These are phyloP conservation scores for Solen grandis DNA, from an alignment of 1,140 invertebrate species.

Conservation along the genomic window DNA sequence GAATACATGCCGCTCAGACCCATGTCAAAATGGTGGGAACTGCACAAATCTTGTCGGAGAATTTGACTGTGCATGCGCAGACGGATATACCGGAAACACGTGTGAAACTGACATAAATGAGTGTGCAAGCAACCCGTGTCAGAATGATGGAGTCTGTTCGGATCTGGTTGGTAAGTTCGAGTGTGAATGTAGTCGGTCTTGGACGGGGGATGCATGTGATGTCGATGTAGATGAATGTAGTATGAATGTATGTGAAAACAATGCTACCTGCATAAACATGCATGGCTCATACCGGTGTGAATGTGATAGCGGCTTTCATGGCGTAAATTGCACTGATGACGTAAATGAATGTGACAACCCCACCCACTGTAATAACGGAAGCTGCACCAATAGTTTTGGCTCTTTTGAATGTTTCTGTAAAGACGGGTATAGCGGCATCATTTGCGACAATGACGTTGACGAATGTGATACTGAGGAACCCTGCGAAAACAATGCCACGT, in stretches of 20 bases:
- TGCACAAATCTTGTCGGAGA: constrained; percentile 88
- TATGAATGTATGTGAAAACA: constrained; percentile 31
- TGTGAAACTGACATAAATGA: constrained; percentile 86
- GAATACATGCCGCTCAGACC: constrained; percentile 70
- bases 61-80: constrained; percentile 82
- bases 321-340: constrained; percentile 12
- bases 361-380: background rate
- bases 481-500: constrained; percentile 39
- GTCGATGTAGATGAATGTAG: constrained; percentile 78
- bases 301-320: constrained; percentile 41
- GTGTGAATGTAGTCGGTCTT: constrained; percentile 93
- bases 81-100: constrained; percentile 94
- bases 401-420: constrained; percentile 20
- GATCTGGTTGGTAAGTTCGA: constrained; percentile 98
- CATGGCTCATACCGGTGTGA: constrained; percentile 33
- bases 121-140: constrained; percentile 83
- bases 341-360: constrained; percentile 19
- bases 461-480: constrained; percentile 30
- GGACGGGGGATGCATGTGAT: constrained; percentile 93
- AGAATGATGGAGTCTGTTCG: constrained; percentile 95
- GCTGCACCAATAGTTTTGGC: constrained; percentile 22
- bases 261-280: constrained; percentile 38
- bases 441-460: constrained; percentile 83
- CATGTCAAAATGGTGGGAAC: constrained; percentile 87
- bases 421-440: background rate